phyloP scores from a whole-genome alignment of 2,113 vertebrate genomes.

The Atlantisia rogersi region DNA sequence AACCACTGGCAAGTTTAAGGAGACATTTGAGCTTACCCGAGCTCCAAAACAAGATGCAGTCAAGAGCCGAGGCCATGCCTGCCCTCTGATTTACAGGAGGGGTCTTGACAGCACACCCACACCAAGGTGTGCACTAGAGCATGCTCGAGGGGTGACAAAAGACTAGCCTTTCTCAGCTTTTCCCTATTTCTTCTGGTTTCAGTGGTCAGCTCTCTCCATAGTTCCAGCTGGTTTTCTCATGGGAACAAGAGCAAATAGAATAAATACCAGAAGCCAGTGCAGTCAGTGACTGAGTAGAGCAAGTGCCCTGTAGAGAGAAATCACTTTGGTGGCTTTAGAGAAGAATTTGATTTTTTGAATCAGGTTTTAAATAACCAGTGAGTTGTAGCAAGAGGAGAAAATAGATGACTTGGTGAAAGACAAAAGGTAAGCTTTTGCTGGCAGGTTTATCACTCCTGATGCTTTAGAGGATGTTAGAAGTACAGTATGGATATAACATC shows the following conservation, averaged over 20 bases:
- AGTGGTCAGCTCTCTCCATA: background rate
- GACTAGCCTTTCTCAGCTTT: background rate
- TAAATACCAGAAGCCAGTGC: background rate
- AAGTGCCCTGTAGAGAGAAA: background rate
- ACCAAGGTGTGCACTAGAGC: background rate
- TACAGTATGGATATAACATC: background rate
- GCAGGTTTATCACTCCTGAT: background rate
- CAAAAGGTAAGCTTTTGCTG: background rate
- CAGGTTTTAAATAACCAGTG: background rate
- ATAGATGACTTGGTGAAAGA: background rate
- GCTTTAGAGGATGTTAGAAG: background rate
- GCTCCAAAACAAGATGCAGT: background rate
- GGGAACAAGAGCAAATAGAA: background rate
- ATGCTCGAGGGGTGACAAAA: background rate
- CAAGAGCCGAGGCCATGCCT: fast-evolving
- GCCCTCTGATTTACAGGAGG: background rate
- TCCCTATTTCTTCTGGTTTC: background rate
- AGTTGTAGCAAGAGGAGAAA: background rate
- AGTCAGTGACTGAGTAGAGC: background rate
- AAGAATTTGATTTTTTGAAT: background rate
- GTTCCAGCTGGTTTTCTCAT: background rate
- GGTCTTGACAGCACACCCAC: background rate
- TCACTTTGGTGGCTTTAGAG: background rate
- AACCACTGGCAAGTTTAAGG: background rate
- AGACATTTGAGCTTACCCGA: background rate